Evolutionary conservation across 2,113 vertebrate genomes (phyloP), one percentile per base, ranked within the genome.

Genomic region (Amazona guildingii): DNA sequence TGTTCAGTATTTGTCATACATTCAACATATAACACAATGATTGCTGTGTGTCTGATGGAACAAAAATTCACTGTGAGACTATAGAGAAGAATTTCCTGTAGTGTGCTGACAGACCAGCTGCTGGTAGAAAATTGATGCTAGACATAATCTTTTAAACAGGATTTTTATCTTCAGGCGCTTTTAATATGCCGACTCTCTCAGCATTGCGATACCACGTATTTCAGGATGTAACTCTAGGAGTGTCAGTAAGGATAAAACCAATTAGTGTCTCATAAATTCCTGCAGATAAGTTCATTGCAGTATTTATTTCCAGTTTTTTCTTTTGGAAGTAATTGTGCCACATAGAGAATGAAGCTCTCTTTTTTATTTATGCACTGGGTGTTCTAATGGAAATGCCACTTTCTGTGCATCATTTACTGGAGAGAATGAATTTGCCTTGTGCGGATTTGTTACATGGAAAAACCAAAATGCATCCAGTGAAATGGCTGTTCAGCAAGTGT

Each of bases 241-340:
- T 33, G 52, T 66, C 74, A 41, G 52, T 13, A 17, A 91, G 67
- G 63, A 66, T 69, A 79, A 94, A 88, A 66, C 44, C 74, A 86
- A 84, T 77, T 92, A 86, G 52, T 29, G 64, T 74, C 48, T 86
- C 69, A 46, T 59, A 48, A 91, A 85, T 74, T 77, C 64, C 61
- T 88, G 52, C 76, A 88, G 69, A 57, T 51, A 10, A 16, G 19
- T 59, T 76, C 28, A 17, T 46, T 62, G 55, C 11, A 11, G 24
- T 46, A 8, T 79, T 84, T 89, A 17, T 77, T 94, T 62, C 51
- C 46, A 74, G 64, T 46, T 66, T 62, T 92, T 82, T 41, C 62
- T 95, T 90, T 66, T 59, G 87, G 75, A 94, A 95, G n/a, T 82
- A 84, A 90, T 83, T 72, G 67, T 86, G 66, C 70, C 81, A 79